Percentiles rank a stretch among this genome's conserved stretches.
Conservation (phyloP, 2,888 invertebrate genomes). For the Athalia rosae region DNA sequence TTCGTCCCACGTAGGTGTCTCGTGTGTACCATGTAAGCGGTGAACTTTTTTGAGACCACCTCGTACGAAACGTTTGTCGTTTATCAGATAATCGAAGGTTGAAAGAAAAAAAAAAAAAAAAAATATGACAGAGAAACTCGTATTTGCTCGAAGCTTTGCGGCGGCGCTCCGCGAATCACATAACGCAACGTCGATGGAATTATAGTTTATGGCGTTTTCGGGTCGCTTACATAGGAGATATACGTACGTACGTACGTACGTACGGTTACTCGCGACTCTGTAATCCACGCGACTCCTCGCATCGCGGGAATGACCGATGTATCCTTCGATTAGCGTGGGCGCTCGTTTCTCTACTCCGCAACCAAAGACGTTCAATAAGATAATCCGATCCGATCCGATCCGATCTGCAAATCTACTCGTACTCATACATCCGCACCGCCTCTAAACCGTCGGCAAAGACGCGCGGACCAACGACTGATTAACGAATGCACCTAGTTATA, state of each 20-base stretch:
- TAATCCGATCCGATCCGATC: no score
- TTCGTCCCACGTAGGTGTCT: conserved; percentile 1
- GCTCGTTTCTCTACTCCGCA: no score
- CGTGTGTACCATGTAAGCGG: no score
- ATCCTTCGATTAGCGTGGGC: no score
- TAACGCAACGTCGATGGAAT: conserved; percentile 9
- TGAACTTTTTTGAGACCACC: conserved; percentile 32
- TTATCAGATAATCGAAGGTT: conserved; percentile 26
- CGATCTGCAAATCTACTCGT: no score
- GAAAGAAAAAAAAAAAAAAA: no score
- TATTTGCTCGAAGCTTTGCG: not conserved
- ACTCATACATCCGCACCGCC: no score
- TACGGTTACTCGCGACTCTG: not conserved
- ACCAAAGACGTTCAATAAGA: no score
- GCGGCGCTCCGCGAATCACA: conserved; percentile 16
- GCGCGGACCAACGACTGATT: not conserved
- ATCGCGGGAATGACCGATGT: not conserved
- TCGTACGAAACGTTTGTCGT: conserved; percentile 31
- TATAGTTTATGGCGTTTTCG: not conserved
- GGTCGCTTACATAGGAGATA: no score
- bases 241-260: not conserved
- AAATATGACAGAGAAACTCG: not conserved
- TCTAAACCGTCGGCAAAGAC: no score
- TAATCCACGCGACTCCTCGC: not conserved
- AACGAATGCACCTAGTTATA: conserved; percentile 40